These are phyloP conservation scores for Craseonycteris thonglongyai DNA, from an alignment of 2,113 vertebrate genomes.

Conservation along the genomic window DNA sequence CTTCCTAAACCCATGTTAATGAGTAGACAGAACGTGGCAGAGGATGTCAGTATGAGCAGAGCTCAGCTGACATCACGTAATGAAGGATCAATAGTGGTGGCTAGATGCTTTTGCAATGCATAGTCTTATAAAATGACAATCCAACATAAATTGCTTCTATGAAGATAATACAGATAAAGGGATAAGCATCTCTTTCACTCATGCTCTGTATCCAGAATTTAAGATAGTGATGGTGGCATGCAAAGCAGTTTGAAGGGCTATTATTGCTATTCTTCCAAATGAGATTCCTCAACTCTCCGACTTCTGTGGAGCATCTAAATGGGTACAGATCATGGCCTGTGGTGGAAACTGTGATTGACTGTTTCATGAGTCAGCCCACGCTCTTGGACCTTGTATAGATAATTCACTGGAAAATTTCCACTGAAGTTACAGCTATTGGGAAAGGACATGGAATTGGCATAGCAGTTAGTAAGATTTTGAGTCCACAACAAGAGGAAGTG, in stretches of 20 bases:
- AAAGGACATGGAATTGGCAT: neutral
- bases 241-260: conserved; percentile 40
- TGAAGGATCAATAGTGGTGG: neutral
- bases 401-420: neutral
- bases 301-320: neutral
- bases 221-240: conserved; percentile 32
- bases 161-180: conserved; percentile 50
- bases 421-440: neutral
- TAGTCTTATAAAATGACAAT: neutral
- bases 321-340: neutral
- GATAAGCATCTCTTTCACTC: neutral
- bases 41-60: neutral
- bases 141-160: neutral
- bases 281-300: conserved; percentile 18
- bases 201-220: neutral
- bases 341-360: neutral
- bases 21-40: neutral
- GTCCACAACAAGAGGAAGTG: neutral
- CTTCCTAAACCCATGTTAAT: neutral
- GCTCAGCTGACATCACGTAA: neutral
- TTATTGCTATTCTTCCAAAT: conserved; percentile 34
- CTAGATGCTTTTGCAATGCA: neutral
- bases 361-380: neutral
- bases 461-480: neutral
- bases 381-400: neutral